Conservation (phyloP, 92 coral and sea anemone species). For the Hydrozoanthus gracilis region DNA sequence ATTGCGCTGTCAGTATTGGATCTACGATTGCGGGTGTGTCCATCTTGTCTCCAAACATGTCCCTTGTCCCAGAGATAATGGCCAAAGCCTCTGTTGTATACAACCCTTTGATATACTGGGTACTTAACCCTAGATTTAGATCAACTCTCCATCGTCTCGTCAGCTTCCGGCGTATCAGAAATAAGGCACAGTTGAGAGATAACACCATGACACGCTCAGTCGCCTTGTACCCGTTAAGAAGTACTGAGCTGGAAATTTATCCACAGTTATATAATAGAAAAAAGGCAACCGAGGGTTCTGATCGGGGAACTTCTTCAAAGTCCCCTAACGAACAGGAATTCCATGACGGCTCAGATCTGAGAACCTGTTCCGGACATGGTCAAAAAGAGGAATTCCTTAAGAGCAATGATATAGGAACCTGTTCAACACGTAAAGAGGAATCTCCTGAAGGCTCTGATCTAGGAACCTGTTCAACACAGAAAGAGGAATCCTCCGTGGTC, state of each 20-base stretch:
- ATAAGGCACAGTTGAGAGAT: not conserved
- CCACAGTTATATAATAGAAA: not conserved
- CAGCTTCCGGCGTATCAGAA: not conserved
- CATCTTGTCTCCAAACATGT: constrained; percentile 54
- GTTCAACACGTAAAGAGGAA: too few relatives aligned
- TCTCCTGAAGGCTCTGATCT: too few relatives aligned
- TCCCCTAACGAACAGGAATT: too few relatives aligned
- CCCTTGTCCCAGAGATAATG: constrained; percentile 68
- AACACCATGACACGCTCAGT: not conserved
- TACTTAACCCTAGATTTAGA: constrained; percentile 55
- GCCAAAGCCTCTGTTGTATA: constrained; percentile 76
- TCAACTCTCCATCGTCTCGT: constrained; percentile 37
- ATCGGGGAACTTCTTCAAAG: too few relatives aligned
- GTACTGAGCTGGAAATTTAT: not conserved
- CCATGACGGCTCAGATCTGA: too few relatives aligned
- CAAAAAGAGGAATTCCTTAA: too few relatives aligned
- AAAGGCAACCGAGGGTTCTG: not conserved
- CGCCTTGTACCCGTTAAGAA: not conserved
- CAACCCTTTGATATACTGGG: constrained; percentile 69
- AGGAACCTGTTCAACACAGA: too few relatives aligned
- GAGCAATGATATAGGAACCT: too few relatives aligned
- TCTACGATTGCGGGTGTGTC: constrained; percentile 48
- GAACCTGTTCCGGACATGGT: too few relatives aligned
- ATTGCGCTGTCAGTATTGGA: constrained; percentile 63
- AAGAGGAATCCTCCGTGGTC: accelerated